Evolutionary conservation across 2,113 vertebrate genomes (phyloP), one percentile per base, ranked within the genome.

Genomic region (Pygoscelis adeliae): DNA sequence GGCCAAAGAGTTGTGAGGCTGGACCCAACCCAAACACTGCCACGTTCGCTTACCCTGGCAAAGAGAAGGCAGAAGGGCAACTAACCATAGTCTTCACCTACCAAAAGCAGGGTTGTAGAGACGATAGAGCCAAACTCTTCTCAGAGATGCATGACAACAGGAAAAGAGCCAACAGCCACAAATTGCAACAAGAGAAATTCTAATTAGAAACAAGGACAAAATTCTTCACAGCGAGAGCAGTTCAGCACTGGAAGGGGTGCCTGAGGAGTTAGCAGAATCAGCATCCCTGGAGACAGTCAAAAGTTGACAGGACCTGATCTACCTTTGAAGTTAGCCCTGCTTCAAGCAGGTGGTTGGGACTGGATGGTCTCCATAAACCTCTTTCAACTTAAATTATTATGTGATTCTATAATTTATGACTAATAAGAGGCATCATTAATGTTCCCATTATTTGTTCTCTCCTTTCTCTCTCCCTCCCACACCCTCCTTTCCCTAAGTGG

Each of bases 351-450:
- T 6, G 0, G 59, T 15, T 91, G 56, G 78, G 32, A 87, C 65
- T 71, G 63, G 55, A 94, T 63, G n/a, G 23, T 85, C 83, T 76
- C 73, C 58, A 85, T 53, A 89, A 95, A 26, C 12, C 50, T 25
- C 13, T 29, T 90, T 77, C 58, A 86, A 73, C 27, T 76, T 67
- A 83, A 95, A 91, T 94, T 91, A 79, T 87, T 87, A 69, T 90
- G 84, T 85, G 93, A 91, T 94, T 95, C 84, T 76, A 89, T 72
- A 95, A 95, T 67, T 74, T 87, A 80, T 97, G 91, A 95, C 89
- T 94, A 96, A 95, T 85, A 94, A 85, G 61, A 95, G 14, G 15
- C 58, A 92, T 76, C 58, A 71, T 65, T 91, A 88, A 96, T 80
- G 53, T 91, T 96, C 87, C 38, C 66, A 78, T 89, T 81, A 92